Evolutionary conservation across 2,888 invertebrate species (phyloP).

Genomic region (Ypsolopha scabrella): DNA sequence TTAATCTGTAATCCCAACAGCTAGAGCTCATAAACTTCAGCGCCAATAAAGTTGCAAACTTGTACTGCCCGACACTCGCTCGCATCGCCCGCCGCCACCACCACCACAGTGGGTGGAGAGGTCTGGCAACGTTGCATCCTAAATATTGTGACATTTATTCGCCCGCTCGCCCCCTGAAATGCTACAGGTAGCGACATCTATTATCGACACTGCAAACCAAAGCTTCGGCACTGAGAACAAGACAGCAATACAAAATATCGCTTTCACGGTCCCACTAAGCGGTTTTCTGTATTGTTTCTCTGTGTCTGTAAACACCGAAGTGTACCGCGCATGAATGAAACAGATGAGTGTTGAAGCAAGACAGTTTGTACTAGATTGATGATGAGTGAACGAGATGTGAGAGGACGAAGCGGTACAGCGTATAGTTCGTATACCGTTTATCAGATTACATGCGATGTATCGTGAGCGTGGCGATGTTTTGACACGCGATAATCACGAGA

Average conservation of each 20-base stretch:
- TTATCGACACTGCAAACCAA: constrained; percentile 25
- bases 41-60: constrained; percentile 37
- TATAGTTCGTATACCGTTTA: constrained; percentile 68
- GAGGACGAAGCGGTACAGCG: constrained; percentile 43
- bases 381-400: constrained; percentile 32
- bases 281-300: constrained; percentile 71
- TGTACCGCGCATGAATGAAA: constrained; percentile 71
- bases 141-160: constrained; percentile 65
- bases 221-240: constrained; percentile 52
- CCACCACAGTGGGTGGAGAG: constrained; percentile 60
- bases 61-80: constrained; percentile 1
- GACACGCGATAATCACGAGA: constrained; percentile 72
- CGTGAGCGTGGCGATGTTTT: constrained; percentile 71
- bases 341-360: constrained; percentile 54
- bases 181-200: constrained; percentile 60
- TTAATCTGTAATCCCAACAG: constrained; percentile 23
- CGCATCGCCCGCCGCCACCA: constrained; percentile 38
- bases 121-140: constrained; percentile 67
- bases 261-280: constrained; percentile 70
- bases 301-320: constrained; percentile 70
- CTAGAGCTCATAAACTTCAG: constrained; percentile 32
- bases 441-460: constrained; percentile 72
- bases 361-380: constrained; percentile 20
- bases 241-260: constrained; percentile 63
- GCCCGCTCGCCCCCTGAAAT: constrained; percentile 33